Evolutionary conservation across 2,797 vertebrate species (phyloP).

Genomic region (Zalophus californianus): DNA sequence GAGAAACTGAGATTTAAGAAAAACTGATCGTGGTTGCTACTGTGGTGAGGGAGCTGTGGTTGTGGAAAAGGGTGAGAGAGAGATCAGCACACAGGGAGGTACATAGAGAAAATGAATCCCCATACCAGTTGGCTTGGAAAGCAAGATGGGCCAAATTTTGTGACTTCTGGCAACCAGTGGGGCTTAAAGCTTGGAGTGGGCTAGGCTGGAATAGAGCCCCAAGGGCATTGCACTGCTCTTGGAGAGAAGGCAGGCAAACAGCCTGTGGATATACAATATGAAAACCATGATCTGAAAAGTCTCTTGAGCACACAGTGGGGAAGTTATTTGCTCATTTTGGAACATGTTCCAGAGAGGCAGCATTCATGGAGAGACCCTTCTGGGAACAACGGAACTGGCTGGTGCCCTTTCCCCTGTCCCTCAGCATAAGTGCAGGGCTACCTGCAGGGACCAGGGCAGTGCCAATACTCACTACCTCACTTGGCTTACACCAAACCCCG

Average conservation of each 20-base stretch:
- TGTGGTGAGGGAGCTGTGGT: not conserved
- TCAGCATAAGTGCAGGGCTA: not conserved
- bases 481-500: not conserved
- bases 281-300: not conserved
- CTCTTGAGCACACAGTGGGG: not conserved
- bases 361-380: not conserved
- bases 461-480: not conserved
- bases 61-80: not conserved
- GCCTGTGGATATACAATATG: not conserved
- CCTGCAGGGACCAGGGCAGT: not conserved
- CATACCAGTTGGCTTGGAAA: not conserved
- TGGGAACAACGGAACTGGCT: not conserved
- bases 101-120: not conserved
- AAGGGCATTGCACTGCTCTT: not conserved
- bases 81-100: not conserved
- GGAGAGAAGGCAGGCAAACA: not conserved
- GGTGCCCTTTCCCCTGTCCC: not conserved
- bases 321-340: not conserved
- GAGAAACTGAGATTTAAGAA: not conserved
- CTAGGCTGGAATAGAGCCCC: not conserved
- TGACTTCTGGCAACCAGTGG: not conserved
- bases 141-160: not conserved
- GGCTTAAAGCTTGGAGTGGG: not conserved
- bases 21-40: not conserved
- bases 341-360: not conserved